A percentile compares a stretch with the other conserved stretches of the same genome.
Evolutionary conservation across 2,797 vertebrate species (phyloP).

Genomic region (Aulostomus chinensis): DNA sequence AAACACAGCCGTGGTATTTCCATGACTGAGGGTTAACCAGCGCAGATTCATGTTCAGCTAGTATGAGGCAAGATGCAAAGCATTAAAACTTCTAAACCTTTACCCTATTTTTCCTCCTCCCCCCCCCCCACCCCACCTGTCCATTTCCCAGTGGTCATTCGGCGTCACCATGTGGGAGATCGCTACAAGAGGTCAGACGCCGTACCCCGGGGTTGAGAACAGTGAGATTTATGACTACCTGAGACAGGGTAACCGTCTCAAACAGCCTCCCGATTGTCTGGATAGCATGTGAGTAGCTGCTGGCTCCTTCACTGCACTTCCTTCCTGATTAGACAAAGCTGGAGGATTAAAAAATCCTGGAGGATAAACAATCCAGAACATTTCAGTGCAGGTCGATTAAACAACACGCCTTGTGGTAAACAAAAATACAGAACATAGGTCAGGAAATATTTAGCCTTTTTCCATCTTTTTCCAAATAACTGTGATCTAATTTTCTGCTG

Average conservation of each 20-base stretch:
- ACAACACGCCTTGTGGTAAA: no score
- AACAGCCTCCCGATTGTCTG: slow-evolving; percentile 91
- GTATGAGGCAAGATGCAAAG: slow-evolving; percentile 18
- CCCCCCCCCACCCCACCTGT: background rate
- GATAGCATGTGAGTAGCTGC: slow-evolving; percentile 91
- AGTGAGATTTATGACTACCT: slow-evolving; percentile 94
- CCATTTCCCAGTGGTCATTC: slow-evolving; percentile 87
- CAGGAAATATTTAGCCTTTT: no score
- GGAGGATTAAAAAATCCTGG: no score
- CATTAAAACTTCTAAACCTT: background rate
- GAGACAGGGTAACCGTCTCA: slow-evolving; percentile 90
- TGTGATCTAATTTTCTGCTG: no score
- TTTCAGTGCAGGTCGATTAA: no score
- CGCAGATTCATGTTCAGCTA: slow-evolving; percentile 18
- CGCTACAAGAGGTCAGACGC: slow-evolving; percentile 90
- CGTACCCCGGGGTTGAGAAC: slow-evolving; percentile 93
- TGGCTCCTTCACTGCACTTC: background rate
- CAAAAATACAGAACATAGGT: no score
- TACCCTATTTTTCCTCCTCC: background rate
- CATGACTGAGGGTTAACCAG: slow-evolving; percentile 20
- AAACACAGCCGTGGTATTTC: slow-evolving; percentile 17
- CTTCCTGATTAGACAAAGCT: background rate
- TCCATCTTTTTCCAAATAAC: no score
- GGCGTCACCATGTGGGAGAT: slow-evolving; percentile 97
- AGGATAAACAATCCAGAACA: no score